Evolutionary conservation across 2,797 vertebrate genomes (phyloP).

Genomic region (Octomys mimax): DNA sequence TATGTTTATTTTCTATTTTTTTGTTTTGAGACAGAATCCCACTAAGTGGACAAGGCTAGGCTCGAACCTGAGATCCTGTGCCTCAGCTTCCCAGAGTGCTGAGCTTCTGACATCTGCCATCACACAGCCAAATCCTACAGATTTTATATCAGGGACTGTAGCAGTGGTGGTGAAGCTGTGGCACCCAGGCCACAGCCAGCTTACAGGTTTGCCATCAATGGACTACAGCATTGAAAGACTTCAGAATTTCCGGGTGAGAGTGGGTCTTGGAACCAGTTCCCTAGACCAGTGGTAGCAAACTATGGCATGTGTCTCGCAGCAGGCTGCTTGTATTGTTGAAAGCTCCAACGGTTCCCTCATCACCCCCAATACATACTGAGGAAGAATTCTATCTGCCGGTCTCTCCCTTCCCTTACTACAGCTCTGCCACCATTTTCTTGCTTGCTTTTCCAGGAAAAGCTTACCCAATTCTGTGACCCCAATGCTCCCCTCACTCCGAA

Average conservation of each 20-base stretch:
- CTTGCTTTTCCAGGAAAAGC: neutral
- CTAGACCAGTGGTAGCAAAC: no score
- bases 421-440: neutral
- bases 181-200: no score
- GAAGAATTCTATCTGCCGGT: neutral
- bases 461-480: neutral
- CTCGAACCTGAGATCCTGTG: neutral
- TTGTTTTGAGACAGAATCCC: neutral
- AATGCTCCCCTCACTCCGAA: neutral
- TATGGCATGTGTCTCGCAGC: no score
- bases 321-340: no score
- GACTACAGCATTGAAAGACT: no score
- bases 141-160: neutral
- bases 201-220: no score
- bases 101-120: neutral
- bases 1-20: neutral
- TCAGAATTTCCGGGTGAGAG: neutral
- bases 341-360: no score
- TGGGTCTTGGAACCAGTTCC: neutral
- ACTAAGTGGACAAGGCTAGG: neutral
- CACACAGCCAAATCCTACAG: neutral
- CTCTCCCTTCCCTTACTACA: neutral
- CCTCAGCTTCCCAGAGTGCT: neutral
- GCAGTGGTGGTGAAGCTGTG: no score
- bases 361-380: neutral